Base-by-base conservation (phyloP, 1,140 invertebrate genomes). In the Drosophila athabasca region DNA sequence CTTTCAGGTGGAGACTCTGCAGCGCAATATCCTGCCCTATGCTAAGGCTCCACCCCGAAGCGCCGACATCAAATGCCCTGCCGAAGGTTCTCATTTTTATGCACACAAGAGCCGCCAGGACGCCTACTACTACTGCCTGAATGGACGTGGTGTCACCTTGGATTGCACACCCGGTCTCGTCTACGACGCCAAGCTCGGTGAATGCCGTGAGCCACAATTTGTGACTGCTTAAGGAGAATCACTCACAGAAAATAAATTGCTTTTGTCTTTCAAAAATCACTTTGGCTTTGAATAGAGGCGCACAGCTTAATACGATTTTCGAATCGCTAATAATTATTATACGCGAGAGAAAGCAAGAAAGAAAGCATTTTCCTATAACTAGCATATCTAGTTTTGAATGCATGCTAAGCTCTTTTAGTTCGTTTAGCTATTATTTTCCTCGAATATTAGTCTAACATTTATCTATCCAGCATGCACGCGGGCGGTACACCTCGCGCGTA, bases 141-240 rank as follows among this genome's bases (percentile, higher is more conserved):
- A 91, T 51, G 90, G 90, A 0, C 69, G 62, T 31, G 90, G 85
- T 17, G 68, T 91, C 29, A 74, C 51, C 15, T 43, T 91, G 50
- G 83, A 90, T 11, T 91, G 90, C 60, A 91, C 90, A 6, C 90
- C 90, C 3, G 90, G 90, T 11, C 55, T 91, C 55, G 61, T 88
- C 0, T 91, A 75, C 29, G 90, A 91, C 64, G 50, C 62, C 43
- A 55, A 65, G 49, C 22, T 46, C 1, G 54, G 81, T 50, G 69
- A 80, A 19, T 91, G 90, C 51, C 79, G 79, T 17, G 72, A 76
- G 31, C 68, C 76, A 0, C 54, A 69, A 13, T 59, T 65, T 17
- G 43, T 76, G 1, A 35, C 41, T n/a, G 62, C 9, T 24, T 88
- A 79, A 55, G 19, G 31, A 39, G 46, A 22, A 26, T 22, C 17